A percentile compares a stretch with the other conserved stretches of the same genome.
These are phyloP conservation scores for Seriola quinqueradiata DNA, from an alignment of 2,113 vertebrate genomes.

Conservation along the genomic window DNA sequence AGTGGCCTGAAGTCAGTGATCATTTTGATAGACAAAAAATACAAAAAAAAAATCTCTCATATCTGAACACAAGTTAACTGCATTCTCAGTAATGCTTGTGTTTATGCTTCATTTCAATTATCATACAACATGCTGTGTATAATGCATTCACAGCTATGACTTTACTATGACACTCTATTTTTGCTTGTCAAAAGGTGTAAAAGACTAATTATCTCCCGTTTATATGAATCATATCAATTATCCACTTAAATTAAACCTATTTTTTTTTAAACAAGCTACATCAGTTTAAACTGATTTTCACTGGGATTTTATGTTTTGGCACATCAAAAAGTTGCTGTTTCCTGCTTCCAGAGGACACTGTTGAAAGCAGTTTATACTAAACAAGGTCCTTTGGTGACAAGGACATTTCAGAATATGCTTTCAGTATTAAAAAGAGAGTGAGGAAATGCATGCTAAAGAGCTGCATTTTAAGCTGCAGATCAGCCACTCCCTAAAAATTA, in stretches of 20 bases:
- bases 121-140: not conserved
- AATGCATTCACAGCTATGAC: not conserved
- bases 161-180: not conserved
- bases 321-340: not conserved
- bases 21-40: not conserved
- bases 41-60: not conserved
- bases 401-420: slow-evolving; percentile 36
- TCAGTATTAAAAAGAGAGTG: slow-evolving; percentile 9
- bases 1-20: not conserved
- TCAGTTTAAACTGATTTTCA: not conserved
- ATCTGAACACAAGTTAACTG: not conserved
- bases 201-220: not conserved
- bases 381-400: slow-evolving; percentile 43
- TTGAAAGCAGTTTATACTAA: slow-evolving; percentile 7
- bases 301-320: not conserved
- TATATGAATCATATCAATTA: not conserved
- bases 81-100: not conserved
- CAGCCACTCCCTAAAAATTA: not conserved
- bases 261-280: too few species aligned
- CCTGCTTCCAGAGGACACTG: slow-evolving; percentile 23
- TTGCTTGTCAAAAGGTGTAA: not conserved
- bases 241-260: too few species aligned
- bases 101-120: not conserved
- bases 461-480: slow-evolving; percentile 28
- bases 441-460: slow-evolving; percentile 23